These are phyloP conservation scores for Epinephelus fuscoguttatus DNA, from an alignment of 2,113 vertebrate genomes.

Conservation along the genomic window DNA sequence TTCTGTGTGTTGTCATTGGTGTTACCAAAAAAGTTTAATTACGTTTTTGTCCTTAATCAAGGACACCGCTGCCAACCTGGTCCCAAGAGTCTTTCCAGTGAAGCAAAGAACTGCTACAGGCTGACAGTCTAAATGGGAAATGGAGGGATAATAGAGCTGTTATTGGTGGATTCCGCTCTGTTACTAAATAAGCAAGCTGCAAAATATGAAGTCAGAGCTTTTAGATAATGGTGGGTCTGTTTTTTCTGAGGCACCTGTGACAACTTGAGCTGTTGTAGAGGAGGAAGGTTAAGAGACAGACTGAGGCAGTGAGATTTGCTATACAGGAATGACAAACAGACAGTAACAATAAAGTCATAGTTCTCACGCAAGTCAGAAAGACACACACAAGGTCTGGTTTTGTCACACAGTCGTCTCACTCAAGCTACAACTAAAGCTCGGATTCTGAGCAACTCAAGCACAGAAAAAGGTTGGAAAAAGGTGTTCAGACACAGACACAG, in stretches of 20 bases:
- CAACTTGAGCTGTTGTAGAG: not conserved
- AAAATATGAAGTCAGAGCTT: slow-evolving; percentile 8
- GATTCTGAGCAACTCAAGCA: not conserved
- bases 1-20: slow-evolving; percentile 16
- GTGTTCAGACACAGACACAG: not conserved
- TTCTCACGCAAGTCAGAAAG: not conserved
- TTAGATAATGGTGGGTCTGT: slow-evolving; percentile 9
- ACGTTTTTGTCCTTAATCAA: slow-evolving; percentile 23
- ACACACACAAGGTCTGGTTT: not conserved
- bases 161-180: slow-evolving; percentile 1
- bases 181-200: slow-evolving; percentile 11
- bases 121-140: slow-evolving; percentile 32
- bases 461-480: not conserved
- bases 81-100: not conserved
- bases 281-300: slow-evolving; percentile 4
- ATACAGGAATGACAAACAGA: not conserved
- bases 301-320: not conserved
- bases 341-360: not conserved
- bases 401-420: not conserved
- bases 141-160: slow-evolving; percentile 26
- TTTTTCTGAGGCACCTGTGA: slow-evolving; percentile 5
- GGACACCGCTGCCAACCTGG: not conserved
- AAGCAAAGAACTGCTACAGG: slow-evolving; percentile 15
- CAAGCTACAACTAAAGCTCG: not conserved
- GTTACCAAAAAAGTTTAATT: slow-evolving; percentile 15